A percentile compares a stretch with the other conserved stretches of the same genome.
Conservation (phyloP, 2,797 vertebrate species). For the Phylloscopus collybita region DNA sequence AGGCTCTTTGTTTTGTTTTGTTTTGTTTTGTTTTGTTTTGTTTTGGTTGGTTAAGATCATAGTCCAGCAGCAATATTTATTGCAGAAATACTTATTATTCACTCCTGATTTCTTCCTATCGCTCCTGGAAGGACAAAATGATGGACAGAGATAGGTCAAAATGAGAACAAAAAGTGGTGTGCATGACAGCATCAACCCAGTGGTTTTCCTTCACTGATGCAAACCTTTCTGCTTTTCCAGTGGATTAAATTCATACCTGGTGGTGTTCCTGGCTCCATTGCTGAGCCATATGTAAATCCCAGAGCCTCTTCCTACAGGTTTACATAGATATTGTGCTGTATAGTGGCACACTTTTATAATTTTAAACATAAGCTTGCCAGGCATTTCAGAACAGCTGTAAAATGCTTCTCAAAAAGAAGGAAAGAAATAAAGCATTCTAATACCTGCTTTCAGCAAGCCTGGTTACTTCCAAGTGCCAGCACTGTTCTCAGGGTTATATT, state of each 20-base stretch:
- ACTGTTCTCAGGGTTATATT: not conserved
- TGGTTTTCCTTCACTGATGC: not conserved
- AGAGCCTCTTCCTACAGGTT: not conserved
- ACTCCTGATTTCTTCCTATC: not conserved
- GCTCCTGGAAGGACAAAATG: not conserved
- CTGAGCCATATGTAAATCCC: not conserved
- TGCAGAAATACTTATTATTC: not conserved
- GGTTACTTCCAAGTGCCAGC: not conserved
- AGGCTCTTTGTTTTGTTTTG: not conserved
- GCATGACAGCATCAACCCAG: fast-evolving
- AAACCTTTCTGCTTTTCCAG: not conserved
- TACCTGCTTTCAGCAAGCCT: not conserved
- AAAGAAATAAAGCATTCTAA: not conserved
- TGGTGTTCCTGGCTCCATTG: not conserved
- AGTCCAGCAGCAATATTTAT: not conserved
- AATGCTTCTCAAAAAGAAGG: not conserved
- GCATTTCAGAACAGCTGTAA: not conserved
- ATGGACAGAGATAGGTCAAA: not conserved
- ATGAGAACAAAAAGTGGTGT: not conserved
- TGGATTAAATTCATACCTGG: not conserved
- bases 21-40: not conserved
- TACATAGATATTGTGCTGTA: not conserved
- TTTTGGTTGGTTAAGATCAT: not conserved
- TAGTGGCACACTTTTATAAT: not conserved
- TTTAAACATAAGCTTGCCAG: not conserved